Conservation (phyloP, 1,140 invertebrate genomes). For the Drosophila lowei region DNA sequence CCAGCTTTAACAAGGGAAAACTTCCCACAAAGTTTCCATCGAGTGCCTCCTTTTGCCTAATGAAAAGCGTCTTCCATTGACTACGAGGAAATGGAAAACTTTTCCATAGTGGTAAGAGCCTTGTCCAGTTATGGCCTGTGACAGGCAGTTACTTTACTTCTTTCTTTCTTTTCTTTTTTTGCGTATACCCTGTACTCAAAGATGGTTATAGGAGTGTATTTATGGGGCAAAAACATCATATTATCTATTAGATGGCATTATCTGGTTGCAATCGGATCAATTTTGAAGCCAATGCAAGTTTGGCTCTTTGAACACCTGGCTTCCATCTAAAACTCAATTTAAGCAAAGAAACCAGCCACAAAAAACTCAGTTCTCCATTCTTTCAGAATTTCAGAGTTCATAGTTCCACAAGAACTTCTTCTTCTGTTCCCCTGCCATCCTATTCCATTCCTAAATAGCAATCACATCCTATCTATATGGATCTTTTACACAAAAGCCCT, state of each 20-base stretch:
- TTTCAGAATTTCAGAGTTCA: no score
- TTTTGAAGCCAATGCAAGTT: background rate
- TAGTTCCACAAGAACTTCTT: no score
- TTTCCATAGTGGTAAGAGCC: constrained; percentile 59
- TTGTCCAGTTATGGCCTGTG: constrained; percentile 45
- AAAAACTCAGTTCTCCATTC: no score
- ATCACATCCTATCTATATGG: constrained; percentile 15
- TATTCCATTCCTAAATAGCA: background rate
- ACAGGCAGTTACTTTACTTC: constrained; percentile 58
- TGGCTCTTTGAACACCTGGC: no score
- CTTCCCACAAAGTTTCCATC: constrained; percentile 63
- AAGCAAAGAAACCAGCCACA: no score
- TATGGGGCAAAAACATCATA: no score
- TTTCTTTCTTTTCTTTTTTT: constrained; percentile 40
- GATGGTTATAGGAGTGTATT: no score
- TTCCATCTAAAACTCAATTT: no score
- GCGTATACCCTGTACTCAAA: no score
- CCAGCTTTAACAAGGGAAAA: constrained; percentile 46
- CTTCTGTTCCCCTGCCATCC: background rate
- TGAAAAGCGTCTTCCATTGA: constrained; percentile 78
- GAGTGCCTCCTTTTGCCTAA: constrained; percentile 68
- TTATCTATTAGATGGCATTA: no score
- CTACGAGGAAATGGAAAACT: constrained; percentile 64
- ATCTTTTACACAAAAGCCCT: constrained; percentile 4
- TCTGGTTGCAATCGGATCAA: no score